Conservation (phyloP, 2,797 vertebrate species). For the Odontamblyopus lacepedii region DNA sequence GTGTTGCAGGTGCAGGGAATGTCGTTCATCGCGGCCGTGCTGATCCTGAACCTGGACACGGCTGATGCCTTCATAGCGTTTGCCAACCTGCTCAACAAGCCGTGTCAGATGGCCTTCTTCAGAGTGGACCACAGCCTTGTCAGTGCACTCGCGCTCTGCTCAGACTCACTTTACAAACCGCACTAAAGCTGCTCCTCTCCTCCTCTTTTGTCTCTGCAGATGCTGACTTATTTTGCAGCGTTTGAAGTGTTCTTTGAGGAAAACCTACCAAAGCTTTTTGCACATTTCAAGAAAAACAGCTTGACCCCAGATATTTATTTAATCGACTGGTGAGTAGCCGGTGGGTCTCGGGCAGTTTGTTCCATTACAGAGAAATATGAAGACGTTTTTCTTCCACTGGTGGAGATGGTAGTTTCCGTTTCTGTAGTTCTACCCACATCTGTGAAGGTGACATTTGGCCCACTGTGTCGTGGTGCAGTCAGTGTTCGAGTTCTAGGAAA, state of each 20-base stretch:
- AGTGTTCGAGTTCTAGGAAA: constrained; percentile 12
- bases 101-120: constrained; percentile 95
- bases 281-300: constrained; percentile 93
- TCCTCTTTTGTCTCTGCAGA: constrained; percentile 70
- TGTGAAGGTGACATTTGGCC: background rate
- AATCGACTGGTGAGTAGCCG: constrained; percentile 88
- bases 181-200: background rate
- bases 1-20: constrained; percentile 89
- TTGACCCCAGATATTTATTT: constrained; percentile 93
- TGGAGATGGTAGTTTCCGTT: background rate
- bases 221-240: constrained; percentile 92
- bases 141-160: constrained; percentile 60
- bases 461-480: background rate
- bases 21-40: constrained; percentile 92
- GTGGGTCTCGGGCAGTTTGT: background rate
- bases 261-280: constrained; percentile 94
- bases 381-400: background rate
- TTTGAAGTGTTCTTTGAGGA: constrained; percentile 97
- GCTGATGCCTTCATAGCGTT: constrained; percentile 95
- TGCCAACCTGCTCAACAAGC: constrained; percentile 93
- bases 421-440: constrained; percentile 1
- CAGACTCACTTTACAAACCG: background rate
- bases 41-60: constrained; percentile 91
- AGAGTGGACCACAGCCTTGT: constrained; percentile 96
- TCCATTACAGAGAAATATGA: too few relatives aligned